phyloP scores from a whole-genome alignment of 2,888 invertebrate genomes.

The Coecobrya sp. region DNA sequence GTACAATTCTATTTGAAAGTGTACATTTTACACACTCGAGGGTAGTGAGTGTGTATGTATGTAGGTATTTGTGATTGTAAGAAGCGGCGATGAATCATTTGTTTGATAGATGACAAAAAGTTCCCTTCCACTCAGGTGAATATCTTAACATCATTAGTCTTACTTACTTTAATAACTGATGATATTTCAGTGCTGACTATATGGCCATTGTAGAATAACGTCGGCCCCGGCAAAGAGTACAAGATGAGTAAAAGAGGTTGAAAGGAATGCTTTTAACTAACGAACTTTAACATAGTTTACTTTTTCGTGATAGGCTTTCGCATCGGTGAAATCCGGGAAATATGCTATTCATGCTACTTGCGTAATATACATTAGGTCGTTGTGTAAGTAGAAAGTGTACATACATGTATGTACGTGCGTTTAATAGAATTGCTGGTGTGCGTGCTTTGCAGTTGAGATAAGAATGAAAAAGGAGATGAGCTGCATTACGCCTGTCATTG shows the following conservation, averaged over 20 bases:
- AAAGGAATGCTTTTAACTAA: conserved; percentile 51
- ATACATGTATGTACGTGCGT: conserved; percentile 31
- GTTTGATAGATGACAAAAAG: conserved; percentile 41
- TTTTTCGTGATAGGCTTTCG: conserved; percentile 13
- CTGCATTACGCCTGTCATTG: conserved; percentile 54
- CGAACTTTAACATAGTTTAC: conserved; percentile 27
- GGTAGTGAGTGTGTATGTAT: too few relatives aligned
- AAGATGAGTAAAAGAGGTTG: not conserved
- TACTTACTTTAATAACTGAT: conserved; percentile 10
- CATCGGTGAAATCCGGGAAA: conserved; percentile 18
- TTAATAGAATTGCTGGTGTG: conserved; percentile 38
- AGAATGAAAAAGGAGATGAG: conserved; percentile 60
- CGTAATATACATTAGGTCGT: not conserved
- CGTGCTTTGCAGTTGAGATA: conserved; percentile 41
- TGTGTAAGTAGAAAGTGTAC: not conserved
- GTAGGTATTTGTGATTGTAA: not conserved
- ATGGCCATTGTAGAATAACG: not conserved
- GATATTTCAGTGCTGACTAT: not conserved
- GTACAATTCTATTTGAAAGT: not conserved
- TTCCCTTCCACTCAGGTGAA: conserved; percentile 35
- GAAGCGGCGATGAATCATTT: conserved; percentile 55
- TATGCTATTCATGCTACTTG: not conserved
- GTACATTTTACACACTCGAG: not conserved
- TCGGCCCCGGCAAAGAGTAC: not conserved
- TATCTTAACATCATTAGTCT: conserved; percentile 44